These are phyloP conservation scores for Drosophila picticornis DNA, from an alignment of 2,888 invertebrate genomes.

Conservation along the genomic window DNA sequence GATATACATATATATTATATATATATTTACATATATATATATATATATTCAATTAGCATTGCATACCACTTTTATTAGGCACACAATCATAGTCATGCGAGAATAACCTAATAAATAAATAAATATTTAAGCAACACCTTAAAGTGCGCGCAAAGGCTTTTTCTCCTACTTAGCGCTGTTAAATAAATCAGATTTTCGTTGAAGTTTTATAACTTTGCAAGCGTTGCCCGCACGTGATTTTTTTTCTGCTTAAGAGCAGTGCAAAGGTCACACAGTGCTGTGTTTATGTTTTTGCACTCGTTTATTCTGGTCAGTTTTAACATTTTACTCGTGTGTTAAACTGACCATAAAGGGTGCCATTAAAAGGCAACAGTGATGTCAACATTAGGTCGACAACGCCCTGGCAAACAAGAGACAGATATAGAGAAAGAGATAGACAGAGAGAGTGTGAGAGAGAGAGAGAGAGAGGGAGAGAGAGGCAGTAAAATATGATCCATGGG, in stretches of 20 bases:
- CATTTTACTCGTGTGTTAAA: slow-evolving; percentile 38
- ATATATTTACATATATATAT: neutral
- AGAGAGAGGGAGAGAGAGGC: slow-evolving; percentile 1
- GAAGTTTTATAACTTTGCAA: slow-evolving; percentile 9
- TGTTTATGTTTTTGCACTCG: neutral
- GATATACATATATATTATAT: neutral
- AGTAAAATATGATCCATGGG: slow-evolving; percentile 49
- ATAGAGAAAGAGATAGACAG: neutral
- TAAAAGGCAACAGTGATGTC: slow-evolving; percentile 74
- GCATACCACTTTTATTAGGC: neutral
- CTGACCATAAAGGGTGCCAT: slow-evolving; percentile 64
- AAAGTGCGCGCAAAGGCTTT: slow-evolving; percentile 40
- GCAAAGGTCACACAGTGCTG: slow-evolving; percentile 38
- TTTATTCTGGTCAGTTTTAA: slow-evolving; percentile 11
- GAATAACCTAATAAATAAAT: slow-evolving; percentile 19
- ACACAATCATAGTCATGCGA: neutral
- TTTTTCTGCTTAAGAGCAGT: slow-evolving; percentile 2
- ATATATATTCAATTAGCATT: neutral
- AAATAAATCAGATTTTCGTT: slow-evolving; percentile 15
- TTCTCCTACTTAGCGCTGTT: neutral
- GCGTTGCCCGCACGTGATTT: neutral
- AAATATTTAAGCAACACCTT: slow-evolving; percentile 43
- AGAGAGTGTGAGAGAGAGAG: too few relatives aligned
- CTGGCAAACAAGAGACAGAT: slow-evolving; percentile 6
- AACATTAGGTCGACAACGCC: slow-evolving; percentile 63